Conservation (phyloP, 2,888 invertebrate genomes). For the Limenitis camilla region DNA sequence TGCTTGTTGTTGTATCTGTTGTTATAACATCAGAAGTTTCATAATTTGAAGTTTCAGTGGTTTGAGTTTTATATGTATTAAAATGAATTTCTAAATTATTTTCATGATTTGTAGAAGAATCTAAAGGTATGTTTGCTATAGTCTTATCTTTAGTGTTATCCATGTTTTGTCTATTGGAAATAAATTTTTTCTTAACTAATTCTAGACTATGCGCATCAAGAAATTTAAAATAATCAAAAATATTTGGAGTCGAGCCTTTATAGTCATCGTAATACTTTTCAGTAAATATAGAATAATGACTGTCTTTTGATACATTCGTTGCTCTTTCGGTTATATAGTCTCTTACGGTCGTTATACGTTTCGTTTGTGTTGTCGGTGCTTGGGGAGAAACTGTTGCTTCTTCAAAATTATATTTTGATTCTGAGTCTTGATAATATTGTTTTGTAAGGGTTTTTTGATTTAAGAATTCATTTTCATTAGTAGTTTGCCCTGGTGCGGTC, state of each 20-base stretch:
- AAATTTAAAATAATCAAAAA: slow-evolving; percentile 15
- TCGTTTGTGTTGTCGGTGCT: slow-evolving; percentile 2
- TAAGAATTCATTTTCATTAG: no score
- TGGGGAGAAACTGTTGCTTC: no score
- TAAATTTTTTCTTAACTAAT: slow-evolving; percentile 28
- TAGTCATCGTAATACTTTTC: slow-evolving; percentile 9
- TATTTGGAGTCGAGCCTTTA: slow-evolving; percentile 12
- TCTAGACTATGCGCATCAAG: slow-evolving; percentile 25
- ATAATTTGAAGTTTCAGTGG: background rate
- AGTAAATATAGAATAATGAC: background rate
- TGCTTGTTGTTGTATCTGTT: background rate
- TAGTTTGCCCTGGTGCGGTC: no score
- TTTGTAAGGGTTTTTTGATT: background rate
- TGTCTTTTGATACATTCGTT: background rate
- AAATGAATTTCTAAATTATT: background rate
- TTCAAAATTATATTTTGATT: slow-evolving; percentile 1
- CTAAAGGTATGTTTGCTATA: slow-evolving; percentile 1
- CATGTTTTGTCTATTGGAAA: background rate
- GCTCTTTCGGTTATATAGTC: background rate
- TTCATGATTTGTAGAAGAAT: background rate
- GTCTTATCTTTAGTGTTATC: background rate
- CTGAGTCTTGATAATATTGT: slow-evolving; percentile 6
- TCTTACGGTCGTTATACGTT: slow-evolving; percentile 1
- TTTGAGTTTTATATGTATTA: background rate
- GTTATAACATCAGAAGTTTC: background rate